These are phyloP conservation scores for Macropodus opercularis DNA, from an alignment of 2,797 vertebrate species.

Conservation along the genomic window DNA sequence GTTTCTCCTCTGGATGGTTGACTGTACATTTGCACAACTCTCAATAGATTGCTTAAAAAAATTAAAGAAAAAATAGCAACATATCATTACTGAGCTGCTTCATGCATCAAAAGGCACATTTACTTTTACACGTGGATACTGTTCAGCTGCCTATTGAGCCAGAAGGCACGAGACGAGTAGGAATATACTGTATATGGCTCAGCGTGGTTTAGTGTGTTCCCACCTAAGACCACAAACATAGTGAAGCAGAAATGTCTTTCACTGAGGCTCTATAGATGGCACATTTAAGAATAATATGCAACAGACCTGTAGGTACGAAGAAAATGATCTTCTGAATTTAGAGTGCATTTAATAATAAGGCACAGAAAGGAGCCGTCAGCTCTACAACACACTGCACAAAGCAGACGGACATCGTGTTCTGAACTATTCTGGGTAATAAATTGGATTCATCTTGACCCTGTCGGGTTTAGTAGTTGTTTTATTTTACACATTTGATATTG, in stretches of 20 bases:
- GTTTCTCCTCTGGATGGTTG: neutral
- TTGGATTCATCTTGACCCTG: too few relatives aligned
- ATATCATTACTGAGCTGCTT: neutral
- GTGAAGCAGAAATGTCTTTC: neutral
- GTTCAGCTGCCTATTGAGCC: constrained; percentile 28
- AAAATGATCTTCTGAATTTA: neutral
- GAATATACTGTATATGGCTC: constrained; percentile 24
- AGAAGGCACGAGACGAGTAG: constrained; percentile 21
- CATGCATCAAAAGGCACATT: constrained; percentile 10
- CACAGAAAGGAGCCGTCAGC: too few relatives aligned
- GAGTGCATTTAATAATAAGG: too few relatives aligned
- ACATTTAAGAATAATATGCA: too few relatives aligned
- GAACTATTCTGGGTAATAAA: too few relatives aligned
- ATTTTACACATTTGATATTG: neutral
- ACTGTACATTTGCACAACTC: constrained; percentile 6
- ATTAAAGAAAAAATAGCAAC: neutral
- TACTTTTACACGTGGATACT: constrained; percentile 1
- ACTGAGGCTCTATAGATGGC: neutral
- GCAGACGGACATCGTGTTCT: too few relatives aligned
- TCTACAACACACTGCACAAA: too few relatives aligned
- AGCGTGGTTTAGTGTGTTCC: constrained; percentile 6
- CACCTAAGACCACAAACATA: neutral
- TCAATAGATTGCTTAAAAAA: neutral
- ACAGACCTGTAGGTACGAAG: neutral
- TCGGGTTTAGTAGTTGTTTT: neutral